These are phyloP conservation scores for Chydorus sphaericus DNA, from an alignment of 2,888 invertebrate genomes.

Conservation along the genomic window DNA sequence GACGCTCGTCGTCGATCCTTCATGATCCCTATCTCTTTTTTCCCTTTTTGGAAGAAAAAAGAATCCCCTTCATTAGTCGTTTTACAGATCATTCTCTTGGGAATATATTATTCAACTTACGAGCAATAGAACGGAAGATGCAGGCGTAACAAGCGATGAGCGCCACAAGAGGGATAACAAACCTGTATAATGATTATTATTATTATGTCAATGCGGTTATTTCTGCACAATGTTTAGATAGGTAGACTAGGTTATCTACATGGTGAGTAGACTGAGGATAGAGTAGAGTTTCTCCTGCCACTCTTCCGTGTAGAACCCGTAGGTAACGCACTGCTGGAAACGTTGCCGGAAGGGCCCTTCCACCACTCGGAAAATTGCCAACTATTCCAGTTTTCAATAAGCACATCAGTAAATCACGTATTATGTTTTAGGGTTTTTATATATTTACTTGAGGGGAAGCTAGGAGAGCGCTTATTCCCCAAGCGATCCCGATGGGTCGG, in stretches of 20 bases:
- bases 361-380: constrained; percentile 54
- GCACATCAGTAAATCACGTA: no score
- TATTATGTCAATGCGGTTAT: no score
- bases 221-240: no score
- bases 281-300: constrained; percentile 74
- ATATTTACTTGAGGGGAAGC: constrained; percentile 63
- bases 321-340: constrained; percentile 69
- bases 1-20: no score
- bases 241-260: constrained; percentile 30
- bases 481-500: constrained; percentile 50
- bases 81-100: no score
- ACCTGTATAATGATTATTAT: no score
- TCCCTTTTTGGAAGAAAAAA: no score
- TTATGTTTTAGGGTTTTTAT: no score
- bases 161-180: constrained; percentile 56
- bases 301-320: constrained; percentile 55
- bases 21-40: no score
- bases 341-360: constrained; percentile 62
- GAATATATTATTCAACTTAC: no score
- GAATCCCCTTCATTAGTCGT: no score
- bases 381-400: no score
- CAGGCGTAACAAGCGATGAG: constrained; percentile 60
- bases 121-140: constrained; percentile 60
- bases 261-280: constrained; percentile 54
- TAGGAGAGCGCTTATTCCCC: constrained; percentile 53